Evolutionary conservation across 1,140 invertebrate genomes (phyloP).

Genomic region (Anagrus nilaparvatae): DNA sequence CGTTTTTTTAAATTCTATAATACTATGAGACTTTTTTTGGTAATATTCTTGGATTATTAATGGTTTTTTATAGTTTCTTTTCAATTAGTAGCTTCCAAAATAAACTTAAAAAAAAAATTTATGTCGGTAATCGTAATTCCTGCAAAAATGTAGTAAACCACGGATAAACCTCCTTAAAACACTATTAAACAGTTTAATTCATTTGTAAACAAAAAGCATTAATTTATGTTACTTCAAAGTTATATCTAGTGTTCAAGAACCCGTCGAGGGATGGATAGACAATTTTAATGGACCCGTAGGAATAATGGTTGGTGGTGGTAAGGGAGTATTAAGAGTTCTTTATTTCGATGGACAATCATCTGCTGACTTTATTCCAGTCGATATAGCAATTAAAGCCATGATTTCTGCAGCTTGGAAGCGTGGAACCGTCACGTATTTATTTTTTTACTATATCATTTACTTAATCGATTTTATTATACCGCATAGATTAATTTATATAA

Average conservation of each 20-base stretch:
- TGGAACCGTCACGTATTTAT: conserved; percentile 47
- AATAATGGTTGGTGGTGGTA: conserved; percentile 61
- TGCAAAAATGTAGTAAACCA: background rate
- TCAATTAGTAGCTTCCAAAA: too few species aligned
- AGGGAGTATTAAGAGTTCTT: conserved; percentile 68
- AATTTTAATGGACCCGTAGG: conserved; percentile 91
- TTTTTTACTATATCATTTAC: too few species aligned
- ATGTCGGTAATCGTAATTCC: background rate
- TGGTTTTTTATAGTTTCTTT: too few species aligned
- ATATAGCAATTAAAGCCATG: conserved; percentile 72
- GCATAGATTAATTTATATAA: too few species aligned
- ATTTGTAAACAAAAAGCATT: background rate
- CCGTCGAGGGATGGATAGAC: conserved; percentile 78
- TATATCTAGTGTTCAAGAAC: conserved; percentile 53
- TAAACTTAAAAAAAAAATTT: background rate
- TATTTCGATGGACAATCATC: conserved; percentile 50
- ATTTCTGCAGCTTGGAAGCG: conserved; percentile 65
- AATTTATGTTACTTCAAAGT: conserved; percentile 42
- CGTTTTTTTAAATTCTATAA: too few species aligned
- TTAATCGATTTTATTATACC: too few species aligned
- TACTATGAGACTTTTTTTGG: too few species aligned
- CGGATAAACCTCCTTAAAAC: background rate
- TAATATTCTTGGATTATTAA: too few species aligned
- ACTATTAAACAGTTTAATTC: background rate
- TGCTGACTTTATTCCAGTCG: conserved; percentile 79